Evolutionary conservation across 2,888 invertebrate genomes (phyloP).

Genomic region (Eupithecia insigniata): DNA sequence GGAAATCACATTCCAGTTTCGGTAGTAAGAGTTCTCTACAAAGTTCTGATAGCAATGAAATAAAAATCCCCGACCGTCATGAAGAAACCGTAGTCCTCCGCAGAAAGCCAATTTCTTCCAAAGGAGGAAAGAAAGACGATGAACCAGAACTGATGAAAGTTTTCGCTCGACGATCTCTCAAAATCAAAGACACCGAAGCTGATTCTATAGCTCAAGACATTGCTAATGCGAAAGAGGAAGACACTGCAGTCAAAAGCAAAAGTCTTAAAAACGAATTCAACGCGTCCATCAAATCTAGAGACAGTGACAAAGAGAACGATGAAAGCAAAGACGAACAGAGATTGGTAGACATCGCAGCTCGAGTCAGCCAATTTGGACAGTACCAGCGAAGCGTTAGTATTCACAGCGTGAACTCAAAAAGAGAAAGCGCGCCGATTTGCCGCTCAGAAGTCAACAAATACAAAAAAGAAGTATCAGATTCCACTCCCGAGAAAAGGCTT

Average conservation of each 20-base stretch:
- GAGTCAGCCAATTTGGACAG: constrained; percentile 76
- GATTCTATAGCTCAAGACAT: constrained; percentile 85
- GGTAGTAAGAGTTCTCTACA: constrained; percentile 81
- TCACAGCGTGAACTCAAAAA: constrained; percentile 72
- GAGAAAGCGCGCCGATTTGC: constrained; percentile 75
- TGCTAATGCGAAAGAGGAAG: constrained; percentile 73
- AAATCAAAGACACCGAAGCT: constrained; percentile 89
- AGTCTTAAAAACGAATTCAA: constrained; percentile 78
- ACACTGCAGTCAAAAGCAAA: constrained; percentile 64
- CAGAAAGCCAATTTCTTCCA: constrained; percentile 78
- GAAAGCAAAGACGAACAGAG: constrained; percentile 68
- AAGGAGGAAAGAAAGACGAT: constrained; percentile 82
- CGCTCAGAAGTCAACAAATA: constrained; percentile 78
- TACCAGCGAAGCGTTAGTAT: constrained; percentile 79
- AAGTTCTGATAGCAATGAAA: constrained; percentile 76
- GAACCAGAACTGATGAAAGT: constrained; percentile 93
- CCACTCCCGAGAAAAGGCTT: constrained; percentile 78
- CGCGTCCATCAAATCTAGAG: constrained; percentile 84
- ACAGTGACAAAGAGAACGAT: constrained; percentile 90
- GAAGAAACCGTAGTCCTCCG: constrained; percentile 83
- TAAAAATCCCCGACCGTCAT: constrained; percentile 69
- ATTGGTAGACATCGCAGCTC: constrained; percentile 73
- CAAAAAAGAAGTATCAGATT: constrained; percentile 81
- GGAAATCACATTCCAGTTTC: constrained; percentile 78
- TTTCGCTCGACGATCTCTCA: constrained; percentile 91